Evolutionary conservation across 2,113 vertebrate species (phyloP), one percentile per base, ranked within the genome.

Genomic region (Pipa parva): DNA sequence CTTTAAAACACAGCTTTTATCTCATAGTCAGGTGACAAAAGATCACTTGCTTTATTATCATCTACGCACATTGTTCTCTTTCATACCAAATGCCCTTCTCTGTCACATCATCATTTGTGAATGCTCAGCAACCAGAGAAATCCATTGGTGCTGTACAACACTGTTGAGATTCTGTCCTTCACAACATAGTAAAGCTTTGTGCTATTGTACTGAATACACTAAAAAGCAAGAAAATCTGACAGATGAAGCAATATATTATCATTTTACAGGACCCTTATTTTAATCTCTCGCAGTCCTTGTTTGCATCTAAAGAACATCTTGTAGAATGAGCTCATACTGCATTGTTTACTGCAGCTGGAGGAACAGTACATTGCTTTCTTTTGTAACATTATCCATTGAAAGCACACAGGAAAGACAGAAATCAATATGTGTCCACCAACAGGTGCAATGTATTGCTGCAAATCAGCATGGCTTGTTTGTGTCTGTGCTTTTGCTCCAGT

Each of bases 261-360:
- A 50, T 26, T 50, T 50, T 36, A 2, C 11, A 6, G 8, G 12
- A 49, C 45, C 20, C 27, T 6, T 5, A 24, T 33, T 50, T 63
- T 36, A 15, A 50, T 45, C 18, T 20, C 24, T 63, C 18, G 21
- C 42, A 46, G 7, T 22, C 3, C 15, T 8, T 21, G 12, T 13
- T 11, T 49, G 61, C 18, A 11, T 15, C 22, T 22, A 9, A 33
- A 28, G 24, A 51, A 25, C 29, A 25, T 49, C 31, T 50, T 20
- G n/a, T 33, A 29, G 46, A 50, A 36, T 63, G 28, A 26, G 26
- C n/a, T 57, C 37, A 66, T 33, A 25, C 27, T 4, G 52, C 18
- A 66, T 66, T 66, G 33, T 48, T 20, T 20, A 4, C 10, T 46
- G 37, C 63, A 57, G 63, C 63, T 65, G 63, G 33, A 6, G 50